Base-by-base conservation (phyloP, 35 echinoderm and acorn worm species). In the Holothuria glaberrima region DNA sequence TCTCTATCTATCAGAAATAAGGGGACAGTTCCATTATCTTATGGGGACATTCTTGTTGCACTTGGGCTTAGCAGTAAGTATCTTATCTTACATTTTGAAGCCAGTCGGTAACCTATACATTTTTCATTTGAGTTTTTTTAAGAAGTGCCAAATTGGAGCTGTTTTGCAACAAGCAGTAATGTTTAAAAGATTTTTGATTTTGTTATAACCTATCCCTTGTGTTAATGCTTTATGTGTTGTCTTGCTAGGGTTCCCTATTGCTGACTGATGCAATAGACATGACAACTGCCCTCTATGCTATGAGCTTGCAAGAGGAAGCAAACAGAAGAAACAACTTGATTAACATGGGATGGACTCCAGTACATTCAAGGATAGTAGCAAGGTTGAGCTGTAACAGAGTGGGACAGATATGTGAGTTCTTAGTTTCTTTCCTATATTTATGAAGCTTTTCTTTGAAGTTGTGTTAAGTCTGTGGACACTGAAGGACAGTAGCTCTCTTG, bases 41-140 rank as follows among this genome's bases (percentile, higher is more conserved):
- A 50, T 94, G 0, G 97, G 91, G 16, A 81, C 93, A 19, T 82
- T 89, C 5, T 71, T 95, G 20, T 61, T 90, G 61, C 92, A 95
- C 25, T 90, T 93, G 91, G 93, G 93, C 30, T 79, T 91, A 48
- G 91, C 68, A 21, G 97, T 99, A 93, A 99, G 93, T 91, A 38
- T 48, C 21, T 34, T 22, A n/a, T 56, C 18, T 7, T 38, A 0
- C 14, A 30, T 22, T 36, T n/a, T 6, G 20, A 5, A 54, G 1
- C 50, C 4, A 32, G 18, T 87, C 26, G 3, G 2, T 66, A 21
- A 21, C 21, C 34, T 25, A 29, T 20, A 69, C 84, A 32, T 35
- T 32, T 19, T 1, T 87, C 44, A 5, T 46, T 46, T 46, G 10
- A 4, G 4, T 46, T 10, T 46, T 46, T 46, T 4, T 46, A 5